phyloP scores from a whole-genome alignment of 2,888 invertebrate species.

The Terebella lapidaria region DNA sequence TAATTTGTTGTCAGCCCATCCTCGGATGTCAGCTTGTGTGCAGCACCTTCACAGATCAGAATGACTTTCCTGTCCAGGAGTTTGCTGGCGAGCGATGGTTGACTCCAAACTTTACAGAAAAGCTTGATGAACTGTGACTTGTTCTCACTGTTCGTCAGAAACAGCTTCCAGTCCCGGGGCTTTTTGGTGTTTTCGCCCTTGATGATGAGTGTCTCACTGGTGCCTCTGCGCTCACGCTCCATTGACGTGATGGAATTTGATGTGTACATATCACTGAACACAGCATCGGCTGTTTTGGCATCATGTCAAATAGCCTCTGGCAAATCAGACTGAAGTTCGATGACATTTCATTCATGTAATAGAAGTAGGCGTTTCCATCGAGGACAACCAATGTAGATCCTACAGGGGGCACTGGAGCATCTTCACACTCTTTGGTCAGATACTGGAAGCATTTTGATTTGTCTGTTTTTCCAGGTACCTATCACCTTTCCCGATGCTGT shows the following conservation, averaged over 20 bases:
- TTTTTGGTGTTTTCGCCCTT: conserved; percentile 6
- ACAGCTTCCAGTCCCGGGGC: conserved; percentile 6
- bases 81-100: conserved; percentile 8
- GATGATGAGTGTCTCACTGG: conserved; percentile 5
- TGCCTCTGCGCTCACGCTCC: conserved; percentile 1
- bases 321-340: too few relatives aligned
- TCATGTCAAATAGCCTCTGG: too few relatives aligned
- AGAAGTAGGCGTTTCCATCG: too few relatives aligned
- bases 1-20: conserved; percentile 10
- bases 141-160: conserved; percentile 12
- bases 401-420: too few relatives aligned
- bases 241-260: conserved; percentile 14
- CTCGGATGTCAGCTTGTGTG: conserved; percentile 7
- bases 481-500: too few relatives aligned
- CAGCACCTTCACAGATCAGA: conserved; percentile 10
- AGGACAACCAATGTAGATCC: too few relatives aligned
- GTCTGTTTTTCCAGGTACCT: too few relatives aligned
- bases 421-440: too few relatives aligned
- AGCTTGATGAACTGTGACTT: conserved; percentile 12
- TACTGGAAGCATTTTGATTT: too few relatives aligned
- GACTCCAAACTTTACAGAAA: conserved; percentile 12
- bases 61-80: conserved; percentile 6
- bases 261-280: conserved; percentile 19
- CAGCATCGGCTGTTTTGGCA: too few relatives aligned
- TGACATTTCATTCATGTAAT: too few relatives aligned